Evolutionary conservation across 2,797 vertebrate species (phyloP), one percentile per base, ranked within the genome.

Genomic region (Pelochelys cantorii): DNA sequence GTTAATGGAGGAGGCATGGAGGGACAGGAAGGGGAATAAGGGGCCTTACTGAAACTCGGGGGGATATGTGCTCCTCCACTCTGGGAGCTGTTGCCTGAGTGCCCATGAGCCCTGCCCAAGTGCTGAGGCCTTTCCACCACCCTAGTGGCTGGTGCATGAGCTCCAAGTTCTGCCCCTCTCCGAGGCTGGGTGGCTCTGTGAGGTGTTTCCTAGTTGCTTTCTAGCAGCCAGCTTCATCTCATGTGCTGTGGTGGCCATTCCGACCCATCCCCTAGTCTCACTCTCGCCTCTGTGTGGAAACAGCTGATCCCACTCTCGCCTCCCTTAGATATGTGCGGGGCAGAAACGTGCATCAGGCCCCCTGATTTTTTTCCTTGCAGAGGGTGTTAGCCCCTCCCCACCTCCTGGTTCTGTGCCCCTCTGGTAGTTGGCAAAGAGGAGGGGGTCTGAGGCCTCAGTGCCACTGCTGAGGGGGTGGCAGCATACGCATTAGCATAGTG

Each of bases 381-480:
- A 31, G 15, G 15, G 29, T 9, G 3, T 11, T 31, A 14, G 29
- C 6, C 15, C 31, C 62, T 9, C 62, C 62, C 29, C 29, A 7
- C 31, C 62, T 27, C 31, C 15, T 0, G 14, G n/a, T 65, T 31
- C n/a, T 15, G 31, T 65, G 29, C 31, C 62, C 31, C 29, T 48
- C n/a, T 37, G 25, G 22, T 55, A 4, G 11, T 17, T 84, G 71
- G 34, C 25, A 14, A 84, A 86, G 12, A 54, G 2, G 4, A 29
- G 0, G 0, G 0, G 83, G 59, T 17, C 5, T 83, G 31, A 86
- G 37, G 83, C n/a, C 8, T 60, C 2, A 62, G 22, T 74, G 37
- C 60, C 60, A 31, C 29, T 8, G 12, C 6, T 62, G 22, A 77
- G 15, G 48, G 79, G 11, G 11, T 8, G 6, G 22, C 59, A 86